Conservation (phyloP, 2,888 invertebrate genomes). For the Gisinianus flammeolus region DNA sequence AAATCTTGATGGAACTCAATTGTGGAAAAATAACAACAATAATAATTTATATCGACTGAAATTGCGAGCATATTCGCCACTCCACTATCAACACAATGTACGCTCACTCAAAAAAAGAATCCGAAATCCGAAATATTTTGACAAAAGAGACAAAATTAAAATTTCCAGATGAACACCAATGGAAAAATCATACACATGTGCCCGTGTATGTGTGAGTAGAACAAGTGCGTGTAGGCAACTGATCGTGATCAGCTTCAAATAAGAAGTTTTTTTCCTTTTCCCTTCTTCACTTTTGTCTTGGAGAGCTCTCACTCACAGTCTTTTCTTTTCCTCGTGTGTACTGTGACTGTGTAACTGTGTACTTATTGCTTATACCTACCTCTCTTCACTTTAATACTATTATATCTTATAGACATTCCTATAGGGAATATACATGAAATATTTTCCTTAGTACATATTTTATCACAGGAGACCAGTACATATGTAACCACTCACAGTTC, state of each 20-base stretch:
- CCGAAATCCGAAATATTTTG: too few relatives aligned
- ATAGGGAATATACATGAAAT: background rate
- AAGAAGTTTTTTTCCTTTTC: background rate
- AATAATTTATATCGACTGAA: too few relatives aligned
- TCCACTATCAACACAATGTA: too few relatives aligned
- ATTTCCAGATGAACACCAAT: too few relatives aligned
- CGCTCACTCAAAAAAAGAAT: too few relatives aligned
- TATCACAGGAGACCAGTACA: background rate
- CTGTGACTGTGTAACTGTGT: background rate
- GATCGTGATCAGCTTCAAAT: background rate
- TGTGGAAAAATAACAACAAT: too few relatives aligned
- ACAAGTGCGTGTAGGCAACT: slow-evolving; percentile 6
- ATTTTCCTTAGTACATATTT: background rate
- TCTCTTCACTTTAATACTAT: background rate
- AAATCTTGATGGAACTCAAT: too few relatives aligned
- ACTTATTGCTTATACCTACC: background rate
- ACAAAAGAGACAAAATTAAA: too few relatives aligned
- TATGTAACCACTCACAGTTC: background rate
- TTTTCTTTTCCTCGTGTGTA: background rate
- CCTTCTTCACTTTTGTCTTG: background rate
- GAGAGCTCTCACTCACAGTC: background rate
- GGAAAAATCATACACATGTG: too few relatives aligned
- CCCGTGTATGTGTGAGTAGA: too few relatives aligned
- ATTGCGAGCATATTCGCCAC: too few relatives aligned
- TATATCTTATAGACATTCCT: background rate